Evolutionary conservation across 2,888 invertebrate genomes (phyloP), one percentile per base, ranked within the genome.

Genomic region (Gastrophysa polygoni): DNA sequence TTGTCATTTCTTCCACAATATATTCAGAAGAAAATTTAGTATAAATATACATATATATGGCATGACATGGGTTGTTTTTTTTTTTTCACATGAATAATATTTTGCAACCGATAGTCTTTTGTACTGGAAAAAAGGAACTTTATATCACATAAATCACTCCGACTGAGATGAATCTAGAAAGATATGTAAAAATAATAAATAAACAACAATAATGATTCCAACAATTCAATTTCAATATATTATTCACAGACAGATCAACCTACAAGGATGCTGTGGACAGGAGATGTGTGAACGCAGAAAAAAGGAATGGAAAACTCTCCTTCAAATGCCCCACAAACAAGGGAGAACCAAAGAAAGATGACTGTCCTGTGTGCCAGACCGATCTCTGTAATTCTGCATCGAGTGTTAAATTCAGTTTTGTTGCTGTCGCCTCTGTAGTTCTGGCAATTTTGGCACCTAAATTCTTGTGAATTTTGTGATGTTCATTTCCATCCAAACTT

Each of bases 381-480:
- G 68, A 68, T 18, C 43, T 68, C 0, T 68, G 68, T 38, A 68
- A 68, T 20, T 66, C 66, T 2, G 66, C 64, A 8, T 17, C 64
- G 0, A 56, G 32, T 8, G 32, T 66, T 34, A 60, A 28, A 16
- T 57, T 62, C 38, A 64, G 67, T 55, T 63, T 64, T n/a, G 34
- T 67, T 16, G 59, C 61, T 29, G 11, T 67, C 5, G 56, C 57
- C n/a, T 52, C 57, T n/a, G 50, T 67, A 10, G 17, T 64, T 14
- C 8, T 67, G 28, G 63, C 66, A 10, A 17, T 62, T 10, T 29
- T 64, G 8, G 47, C 38, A 21, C 61, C 66, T 1, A 67, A 67
- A 34, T 54, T 56, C 44, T 59, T 66, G 57, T 63, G 50, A 59
- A 16, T 14, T 14, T 38, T 38, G 8, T 32, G 10, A 10, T 4